A percentile compares a stretch with the other conserved stretches of the same genome.
Evolutionary conservation across 2,797 vertebrate genomes (phyloP).

Genomic region (Melanotaenia boesemani): DNA sequence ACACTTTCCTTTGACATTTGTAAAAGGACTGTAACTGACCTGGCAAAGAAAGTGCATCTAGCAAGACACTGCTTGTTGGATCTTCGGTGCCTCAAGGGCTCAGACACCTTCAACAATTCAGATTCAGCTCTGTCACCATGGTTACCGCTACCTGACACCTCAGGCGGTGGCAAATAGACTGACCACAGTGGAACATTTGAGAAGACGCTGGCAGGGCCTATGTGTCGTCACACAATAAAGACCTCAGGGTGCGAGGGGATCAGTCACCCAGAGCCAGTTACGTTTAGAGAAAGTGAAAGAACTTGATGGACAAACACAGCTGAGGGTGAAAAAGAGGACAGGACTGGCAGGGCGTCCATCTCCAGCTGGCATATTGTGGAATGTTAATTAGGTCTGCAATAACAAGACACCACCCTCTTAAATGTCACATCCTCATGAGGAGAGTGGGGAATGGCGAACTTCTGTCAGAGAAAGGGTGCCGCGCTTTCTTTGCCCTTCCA

Average conservation of each 20-base stretch:
- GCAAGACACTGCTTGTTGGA: conserved; percentile 51
- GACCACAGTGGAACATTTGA: conserved; percentile 75
- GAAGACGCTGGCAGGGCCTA: conserved; percentile 65
- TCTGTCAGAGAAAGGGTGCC: conserved; percentile 53
- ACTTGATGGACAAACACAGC: conserved; percentile 37
- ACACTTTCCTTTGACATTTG: conserved; percentile 40
- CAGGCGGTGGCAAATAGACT: conserved; percentile 69
- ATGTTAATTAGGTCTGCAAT: conserved; percentile 71
- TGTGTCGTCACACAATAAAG: conserved; percentile 68
- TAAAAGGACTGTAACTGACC: conserved; percentile 37
- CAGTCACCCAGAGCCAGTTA: conserved; percentile 21
- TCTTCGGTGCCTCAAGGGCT: conserved; percentile 55
- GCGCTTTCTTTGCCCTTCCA: conserved; percentile 58
- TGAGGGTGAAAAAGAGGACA: conserved; percentile 19
- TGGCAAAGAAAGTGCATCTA: conserved; percentile 33
- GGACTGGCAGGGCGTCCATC: conserved; percentile 44
- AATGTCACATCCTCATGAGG: conserved; percentile 72
- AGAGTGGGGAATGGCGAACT: conserved; percentile 35
- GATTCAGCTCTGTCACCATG: conserved; percentile 70
- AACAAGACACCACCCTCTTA: conserved; percentile 57
- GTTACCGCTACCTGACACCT: conserved; percentile 71
- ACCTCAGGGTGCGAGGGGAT: conserved; percentile 39
- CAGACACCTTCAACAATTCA: conserved; percentile 56
- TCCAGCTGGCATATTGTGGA: conserved; percentile 58
- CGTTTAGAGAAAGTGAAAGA: conserved; percentile 39